Conservation (phyloP, 2,113 vertebrate genomes). For the Carassius carassius region DNA sequence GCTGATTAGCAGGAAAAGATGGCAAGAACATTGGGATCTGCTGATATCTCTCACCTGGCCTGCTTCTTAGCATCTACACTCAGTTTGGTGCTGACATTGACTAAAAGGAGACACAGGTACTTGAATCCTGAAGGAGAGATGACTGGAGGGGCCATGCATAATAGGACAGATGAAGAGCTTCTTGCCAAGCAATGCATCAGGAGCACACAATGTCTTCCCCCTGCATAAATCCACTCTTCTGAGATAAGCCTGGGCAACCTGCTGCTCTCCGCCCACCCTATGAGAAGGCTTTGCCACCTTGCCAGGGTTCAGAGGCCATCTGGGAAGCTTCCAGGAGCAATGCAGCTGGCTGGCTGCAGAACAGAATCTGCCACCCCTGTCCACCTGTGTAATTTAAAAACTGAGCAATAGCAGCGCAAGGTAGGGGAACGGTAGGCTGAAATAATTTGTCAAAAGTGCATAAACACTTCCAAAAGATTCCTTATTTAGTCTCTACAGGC, state of each 20-base stretch:
- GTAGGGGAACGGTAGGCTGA: background rate
- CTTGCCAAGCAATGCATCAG: slow-evolving; percentile 44
- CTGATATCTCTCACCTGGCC: slow-evolving; percentile 23
- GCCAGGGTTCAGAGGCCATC: slow-evolving; percentile 40
- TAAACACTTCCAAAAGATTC: background rate
- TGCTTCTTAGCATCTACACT: slow-evolving; percentile 15
- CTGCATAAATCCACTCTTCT: slow-evolving; percentile 53
- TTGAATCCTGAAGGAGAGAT: slow-evolving; percentile 51
- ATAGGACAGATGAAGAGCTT: slow-evolving; percentile 39
- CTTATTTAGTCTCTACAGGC: background rate
- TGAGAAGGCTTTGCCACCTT: slow-evolving; percentile 45
- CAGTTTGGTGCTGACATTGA: slow-evolving; percentile 1
- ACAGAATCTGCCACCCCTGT: slow-evolving; percentile 37
- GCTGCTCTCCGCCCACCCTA: slow-evolving; percentile 40
- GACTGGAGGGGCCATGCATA: slow-evolving; percentile 49
- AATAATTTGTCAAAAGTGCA: background rate
- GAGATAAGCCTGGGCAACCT: slow-evolving; percentile 47
- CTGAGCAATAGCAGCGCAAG: background rate
- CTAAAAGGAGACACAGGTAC: slow-evolving; percentile 57
- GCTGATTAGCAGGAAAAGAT: slow-evolving; percentile 44
- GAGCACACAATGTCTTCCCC: slow-evolving; percentile 41
- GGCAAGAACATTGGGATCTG: slow-evolving; percentile 64
- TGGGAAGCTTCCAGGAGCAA: slow-evolving; percentile 45
- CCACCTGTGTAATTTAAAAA: slow-evolving; percentile 40
- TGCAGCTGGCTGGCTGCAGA: slow-evolving; percentile 28